Percentiles rank a stretch among this genome's conserved stretches.
Evolutionary conservation across 2,888 invertebrate genomes (phyloP).

Genomic region (Lysandra coridon): DNA sequence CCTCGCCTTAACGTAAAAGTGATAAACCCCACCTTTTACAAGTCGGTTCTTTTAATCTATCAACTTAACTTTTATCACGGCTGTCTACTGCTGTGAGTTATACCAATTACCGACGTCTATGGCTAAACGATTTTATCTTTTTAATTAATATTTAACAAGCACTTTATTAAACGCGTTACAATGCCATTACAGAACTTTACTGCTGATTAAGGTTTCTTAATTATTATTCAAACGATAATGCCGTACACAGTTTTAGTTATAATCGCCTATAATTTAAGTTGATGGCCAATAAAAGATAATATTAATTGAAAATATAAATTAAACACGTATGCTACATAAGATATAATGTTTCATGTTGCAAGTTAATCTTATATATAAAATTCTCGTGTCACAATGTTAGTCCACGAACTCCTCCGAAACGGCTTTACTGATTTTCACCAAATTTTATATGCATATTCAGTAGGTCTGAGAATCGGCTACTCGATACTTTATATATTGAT

Average conservation of each 20-base stretch:
- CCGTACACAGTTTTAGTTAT: slow-evolving; percentile 6
- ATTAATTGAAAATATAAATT: slow-evolving; percentile 25
- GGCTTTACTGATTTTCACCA: too few species aligned
- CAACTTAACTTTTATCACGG: background rate
- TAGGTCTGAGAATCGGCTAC: too few species aligned
- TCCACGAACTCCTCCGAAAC: too few species aligned
- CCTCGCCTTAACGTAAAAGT: background rate
- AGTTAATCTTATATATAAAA: background rate
- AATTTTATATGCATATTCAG: too few species aligned
- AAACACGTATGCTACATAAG: background rate
- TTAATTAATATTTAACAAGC: slow-evolving; percentile 12
- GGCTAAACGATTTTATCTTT: background rate
- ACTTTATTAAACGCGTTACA: slow-evolving; percentile 1
- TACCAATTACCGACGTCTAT: background rate
- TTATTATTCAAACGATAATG: slow-evolving; percentile 20
- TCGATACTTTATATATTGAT: too few species aligned
- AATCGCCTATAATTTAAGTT: slow-evolving; percentile 19
- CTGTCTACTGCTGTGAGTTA: background rate
- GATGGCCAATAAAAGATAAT: slow-evolving; percentile 24
- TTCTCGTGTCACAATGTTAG: too few species aligned
- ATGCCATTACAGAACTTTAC: background rate
- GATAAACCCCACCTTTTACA: background rate
- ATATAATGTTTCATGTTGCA: background rate
- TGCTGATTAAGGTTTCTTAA: slow-evolving; percentile 10
- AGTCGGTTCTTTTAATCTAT: background rate